Conservation (phyloP, 2,888 invertebrate species). For the Orthonevra nobilis region DNA sequence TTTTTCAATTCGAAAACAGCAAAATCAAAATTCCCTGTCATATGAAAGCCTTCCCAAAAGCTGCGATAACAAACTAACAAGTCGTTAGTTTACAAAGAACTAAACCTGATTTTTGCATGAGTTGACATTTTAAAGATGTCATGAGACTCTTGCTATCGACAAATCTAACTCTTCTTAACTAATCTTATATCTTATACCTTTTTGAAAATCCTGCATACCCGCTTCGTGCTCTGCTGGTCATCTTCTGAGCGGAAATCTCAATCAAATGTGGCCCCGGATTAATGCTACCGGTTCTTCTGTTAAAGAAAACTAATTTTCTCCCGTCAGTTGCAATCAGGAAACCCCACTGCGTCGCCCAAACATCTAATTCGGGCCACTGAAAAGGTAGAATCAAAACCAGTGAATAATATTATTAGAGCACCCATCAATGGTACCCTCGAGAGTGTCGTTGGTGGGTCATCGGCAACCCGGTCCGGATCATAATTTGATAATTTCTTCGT, state of each 20-base stretch:
- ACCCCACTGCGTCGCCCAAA: constrained; percentile 15
- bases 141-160: no score
- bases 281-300: constrained; percentile 38
- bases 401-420: constrained; percentile 7
- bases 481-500: constrained; percentile 39
- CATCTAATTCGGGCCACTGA: constrained; percentile 52
- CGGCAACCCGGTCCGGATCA: constrained; percentile 17
- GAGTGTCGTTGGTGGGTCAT: constrained; percentile 27
- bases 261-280: constrained; percentile 34
- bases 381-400: constrained; percentile 7
- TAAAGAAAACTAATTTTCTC: not conserved
- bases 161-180: no score
- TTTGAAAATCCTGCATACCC: no score
- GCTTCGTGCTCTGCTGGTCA: no score
- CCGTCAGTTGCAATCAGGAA: constrained; percentile 45
- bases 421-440: not conserved
- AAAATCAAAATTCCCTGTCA: no score
- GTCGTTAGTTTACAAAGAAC: no score
- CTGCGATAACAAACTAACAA: no score
- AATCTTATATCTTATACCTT: no score
- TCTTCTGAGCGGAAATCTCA: constrained; percentile 65
- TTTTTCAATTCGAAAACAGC: no score
- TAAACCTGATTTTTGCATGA: no score
- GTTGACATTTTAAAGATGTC: no score
- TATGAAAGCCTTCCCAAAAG: no score